Evolutionary conservation across 2,797 vertebrate species (phyloP).

Genomic region (Myotis planiceps): DNA sequence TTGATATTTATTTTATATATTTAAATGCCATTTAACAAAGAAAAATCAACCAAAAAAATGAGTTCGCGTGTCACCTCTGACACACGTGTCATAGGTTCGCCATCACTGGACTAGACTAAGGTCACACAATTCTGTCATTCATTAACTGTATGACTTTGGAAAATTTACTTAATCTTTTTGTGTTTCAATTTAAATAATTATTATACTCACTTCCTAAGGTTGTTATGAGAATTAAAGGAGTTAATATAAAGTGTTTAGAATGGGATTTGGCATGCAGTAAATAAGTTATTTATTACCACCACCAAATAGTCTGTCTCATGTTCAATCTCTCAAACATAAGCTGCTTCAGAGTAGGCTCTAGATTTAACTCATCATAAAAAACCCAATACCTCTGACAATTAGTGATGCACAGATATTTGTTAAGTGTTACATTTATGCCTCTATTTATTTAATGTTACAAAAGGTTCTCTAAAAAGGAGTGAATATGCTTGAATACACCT

Average conservation of each 20-base stretch:
- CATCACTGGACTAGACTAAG: neutral
- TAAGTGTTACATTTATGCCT: neutral
- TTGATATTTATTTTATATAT: too few relatives aligned
- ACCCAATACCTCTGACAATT: neutral
- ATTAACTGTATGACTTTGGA: neutral
- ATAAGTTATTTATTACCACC: neutral
- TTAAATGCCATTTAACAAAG: too few relatives aligned
- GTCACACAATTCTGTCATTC: neutral
- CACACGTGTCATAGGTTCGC: too few relatives aligned
- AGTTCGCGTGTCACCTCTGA: too few relatives aligned
- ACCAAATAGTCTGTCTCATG: neutral
- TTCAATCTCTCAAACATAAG: neutral
- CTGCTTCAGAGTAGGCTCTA: neutral
- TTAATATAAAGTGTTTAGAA: neutral
- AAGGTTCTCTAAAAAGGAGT: neutral
- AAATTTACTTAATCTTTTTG: neutral
- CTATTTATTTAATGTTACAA: neutral
- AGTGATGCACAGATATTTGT: neutral
- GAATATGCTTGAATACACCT: neutral
- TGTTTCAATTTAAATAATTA: neutral
- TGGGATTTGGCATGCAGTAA: neutral
- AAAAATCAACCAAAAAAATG: too few relatives aligned
- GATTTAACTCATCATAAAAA: conserved; percentile 12
- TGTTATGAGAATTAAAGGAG: neutral
- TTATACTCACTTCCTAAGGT: neutral